A percentile compares a stretch with the other conserved stretches of the same genome.
Evolutionary conservation across 2,888 invertebrate species (phyloP).

Genomic region (Hirtodrosophila duncani): DNA sequence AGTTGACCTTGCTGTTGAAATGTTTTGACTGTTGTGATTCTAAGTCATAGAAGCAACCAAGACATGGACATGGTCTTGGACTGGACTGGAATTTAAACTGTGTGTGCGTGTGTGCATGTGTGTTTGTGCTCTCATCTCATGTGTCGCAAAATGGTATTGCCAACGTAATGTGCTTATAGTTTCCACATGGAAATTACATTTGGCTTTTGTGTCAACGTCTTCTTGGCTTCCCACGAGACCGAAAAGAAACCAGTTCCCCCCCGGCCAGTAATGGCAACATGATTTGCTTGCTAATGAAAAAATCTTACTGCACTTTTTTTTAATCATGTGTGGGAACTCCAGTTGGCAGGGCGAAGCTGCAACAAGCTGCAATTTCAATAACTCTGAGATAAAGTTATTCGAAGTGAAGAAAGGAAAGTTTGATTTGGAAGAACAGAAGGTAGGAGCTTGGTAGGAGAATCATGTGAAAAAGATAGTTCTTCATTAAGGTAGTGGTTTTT

Average conservation of each 20-base stretch:
- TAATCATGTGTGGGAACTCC: slow-evolving; percentile 64
- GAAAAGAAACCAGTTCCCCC: slow-evolving; percentile 42
- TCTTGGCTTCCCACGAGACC: slow-evolving; percentile 51
- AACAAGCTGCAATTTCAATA: slow-evolving; percentile 38
- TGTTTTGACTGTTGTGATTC: no score
- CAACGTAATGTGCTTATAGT: slow-evolving; percentile 38
- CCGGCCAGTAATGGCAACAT: slow-evolving; percentile 37
- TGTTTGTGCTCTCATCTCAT: slow-evolving; percentile 15
- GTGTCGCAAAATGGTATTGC: slow-evolving; percentile 21
- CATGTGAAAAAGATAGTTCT: no score
- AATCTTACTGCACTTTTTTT: slow-evolving; percentile 23
- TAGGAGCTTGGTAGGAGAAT: no score
- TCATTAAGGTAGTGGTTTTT: no score
- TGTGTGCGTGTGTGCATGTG: no score
- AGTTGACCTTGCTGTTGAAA: not conserved
- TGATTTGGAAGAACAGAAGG: no score
- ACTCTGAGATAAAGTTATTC: slow-evolving; percentile 37
- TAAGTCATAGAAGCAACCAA: no score
- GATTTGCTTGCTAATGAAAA: slow-evolving; percentile 30
- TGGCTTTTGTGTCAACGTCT: slow-evolving; percentile 6
- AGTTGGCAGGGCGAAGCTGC: slow-evolving; percentile 18
- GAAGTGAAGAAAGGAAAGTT: no score
- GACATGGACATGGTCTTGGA: no score
- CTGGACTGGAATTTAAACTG: no score
- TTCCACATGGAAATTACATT: slow-evolving; percentile 43